These are phyloP conservation scores for Aphaenogaster floridana DNA, from an alignment of 1,140 invertebrate species.

Conservation along the genomic window DNA sequence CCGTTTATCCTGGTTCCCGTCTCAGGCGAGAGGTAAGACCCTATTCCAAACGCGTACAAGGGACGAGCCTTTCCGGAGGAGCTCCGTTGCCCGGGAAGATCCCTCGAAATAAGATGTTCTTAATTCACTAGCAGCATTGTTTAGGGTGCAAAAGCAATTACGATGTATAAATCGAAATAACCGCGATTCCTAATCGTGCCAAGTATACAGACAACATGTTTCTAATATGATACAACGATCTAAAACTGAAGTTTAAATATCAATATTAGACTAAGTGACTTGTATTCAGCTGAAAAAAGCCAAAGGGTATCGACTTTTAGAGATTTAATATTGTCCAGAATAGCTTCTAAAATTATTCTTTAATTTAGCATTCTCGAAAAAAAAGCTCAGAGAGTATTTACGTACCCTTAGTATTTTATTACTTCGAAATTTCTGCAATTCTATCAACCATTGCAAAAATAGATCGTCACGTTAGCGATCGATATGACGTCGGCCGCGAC, in stretches of 20 bases:
- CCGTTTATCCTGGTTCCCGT: conserved; percentile 75
- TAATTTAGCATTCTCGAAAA: neutral
- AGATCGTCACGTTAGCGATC: conserved; percentile 48
- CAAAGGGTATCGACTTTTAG: neutral
- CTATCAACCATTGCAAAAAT: conserved; percentile 44
- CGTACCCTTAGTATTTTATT: conserved; percentile 24
- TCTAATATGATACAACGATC: neutral
- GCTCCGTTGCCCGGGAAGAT: conserved; percentile 34
- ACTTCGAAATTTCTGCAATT: conserved; percentile 6
- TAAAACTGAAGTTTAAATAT: neutral
- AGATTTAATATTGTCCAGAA: neutral
- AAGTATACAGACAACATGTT: neutral
- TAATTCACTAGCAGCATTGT: conserved; percentile 41
- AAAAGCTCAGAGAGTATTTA: neutral
- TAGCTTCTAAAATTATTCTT: conserved; percentile 7
- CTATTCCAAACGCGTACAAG: conserved; percentile 69
- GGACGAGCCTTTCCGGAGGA: conserved; percentile 48
- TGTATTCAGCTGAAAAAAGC: neutral
- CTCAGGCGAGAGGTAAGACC: conserved; percentile 69
- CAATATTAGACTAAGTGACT: neutral
- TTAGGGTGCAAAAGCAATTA: conserved; percentile 21
- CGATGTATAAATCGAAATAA: neutral
- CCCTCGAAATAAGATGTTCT: conserved; percentile 59
- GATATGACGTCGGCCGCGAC: conserved; percentile 44
- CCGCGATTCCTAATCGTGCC: neutral